Conservation (phyloP, 2,888 invertebrate species). For the Drosophila trichaetosa region DNA sequence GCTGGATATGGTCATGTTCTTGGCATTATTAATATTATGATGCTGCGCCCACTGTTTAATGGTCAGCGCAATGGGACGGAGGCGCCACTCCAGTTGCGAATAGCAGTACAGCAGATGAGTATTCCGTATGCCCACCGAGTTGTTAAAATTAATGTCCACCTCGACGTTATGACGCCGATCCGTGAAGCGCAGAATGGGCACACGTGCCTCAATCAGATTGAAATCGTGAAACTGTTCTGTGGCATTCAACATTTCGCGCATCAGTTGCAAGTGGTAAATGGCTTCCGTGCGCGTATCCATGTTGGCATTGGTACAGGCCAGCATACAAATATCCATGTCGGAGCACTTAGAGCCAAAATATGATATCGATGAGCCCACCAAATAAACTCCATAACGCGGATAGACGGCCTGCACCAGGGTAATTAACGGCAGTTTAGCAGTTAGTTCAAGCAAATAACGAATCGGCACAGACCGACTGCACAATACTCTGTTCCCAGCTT, state of each 20-base stretch:
- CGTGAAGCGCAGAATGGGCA: constrained; percentile 96
- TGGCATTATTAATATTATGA: constrained; percentile 98
- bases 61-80: constrained; percentile 95
- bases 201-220: constrained; percentile 95
- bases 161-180: constrained; percentile 92
- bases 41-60: constrained; percentile 98
- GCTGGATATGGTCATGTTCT: constrained; percentile 97
- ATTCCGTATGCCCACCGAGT: constrained; percentile 97
- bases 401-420: constrained; percentile 70
- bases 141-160: constrained; percentile 98
- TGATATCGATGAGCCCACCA: constrained; percentile 99
- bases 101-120: constrained; percentile 97
- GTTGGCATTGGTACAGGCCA: constrained; percentile 86
- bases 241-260: constrained; percentile 80
- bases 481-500: background rate
- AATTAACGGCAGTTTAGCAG: background rate
- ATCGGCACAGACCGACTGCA: background rate
- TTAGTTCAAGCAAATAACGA: background rate
- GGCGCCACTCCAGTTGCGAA: constrained; percentile 96
- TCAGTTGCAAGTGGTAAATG: constrained; percentile 80
- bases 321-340: constrained; percentile 98
- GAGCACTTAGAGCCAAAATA: constrained; percentile 96
- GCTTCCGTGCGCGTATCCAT: constrained; percentile 92
- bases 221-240: constrained; percentile 83
- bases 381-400: constrained; percentile 93